phyloP scores from a whole-genome alignment of 2,888 invertebrate species.

The Laothoe populi region DNA sequence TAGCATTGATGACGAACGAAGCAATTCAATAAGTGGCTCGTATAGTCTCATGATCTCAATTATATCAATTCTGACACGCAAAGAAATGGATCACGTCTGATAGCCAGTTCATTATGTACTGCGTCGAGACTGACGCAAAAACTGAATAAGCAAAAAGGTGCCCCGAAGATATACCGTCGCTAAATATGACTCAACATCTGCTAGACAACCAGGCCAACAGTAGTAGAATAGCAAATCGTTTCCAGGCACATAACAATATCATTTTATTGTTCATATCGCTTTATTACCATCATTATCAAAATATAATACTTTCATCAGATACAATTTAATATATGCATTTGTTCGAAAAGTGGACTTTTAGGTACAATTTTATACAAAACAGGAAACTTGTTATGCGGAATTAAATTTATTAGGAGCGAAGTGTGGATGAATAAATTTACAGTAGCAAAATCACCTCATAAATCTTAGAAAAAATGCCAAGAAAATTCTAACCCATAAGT shows the following conservation, averaged over 20 bases:
- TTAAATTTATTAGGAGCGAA: conserved; percentile 22
- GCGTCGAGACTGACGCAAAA: conserved; percentile 36
- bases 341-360: not conserved
- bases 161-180: not conserved
- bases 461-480: conserved; percentile 33
- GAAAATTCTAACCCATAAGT: conserved; percentile 44
- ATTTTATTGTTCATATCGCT: conserved; percentile 30
- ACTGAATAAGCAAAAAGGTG: conserved; percentile 44
- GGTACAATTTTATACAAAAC: conserved; percentile 9
- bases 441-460: conserved; percentile 25
- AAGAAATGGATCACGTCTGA: conserved; percentile 47
- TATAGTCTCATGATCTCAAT: conserved; percentile 42
- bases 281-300: conserved; percentile 26
- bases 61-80: conserved; percentile 43
- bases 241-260: conserved; percentile 28
- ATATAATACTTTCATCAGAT: conserved; percentile 28
- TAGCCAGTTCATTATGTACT: conserved; percentile 41
- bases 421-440: conserved; percentile 17
- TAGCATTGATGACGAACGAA: conserved; percentile 28
- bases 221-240: conserved; percentile 22
- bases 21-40: conserved; percentile 38
- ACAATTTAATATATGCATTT: conserved; percentile 22
- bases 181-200: conserved; percentile 20
- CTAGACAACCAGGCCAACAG: conserved; percentile 18
- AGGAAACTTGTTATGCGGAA: conserved; percentile 19